A percentile compares a stretch with the other conserved stretches of the same genome.
Conservation (phyloP, 2,888 invertebrate genomes). For the Andrena haemorrhoa region DNA sequence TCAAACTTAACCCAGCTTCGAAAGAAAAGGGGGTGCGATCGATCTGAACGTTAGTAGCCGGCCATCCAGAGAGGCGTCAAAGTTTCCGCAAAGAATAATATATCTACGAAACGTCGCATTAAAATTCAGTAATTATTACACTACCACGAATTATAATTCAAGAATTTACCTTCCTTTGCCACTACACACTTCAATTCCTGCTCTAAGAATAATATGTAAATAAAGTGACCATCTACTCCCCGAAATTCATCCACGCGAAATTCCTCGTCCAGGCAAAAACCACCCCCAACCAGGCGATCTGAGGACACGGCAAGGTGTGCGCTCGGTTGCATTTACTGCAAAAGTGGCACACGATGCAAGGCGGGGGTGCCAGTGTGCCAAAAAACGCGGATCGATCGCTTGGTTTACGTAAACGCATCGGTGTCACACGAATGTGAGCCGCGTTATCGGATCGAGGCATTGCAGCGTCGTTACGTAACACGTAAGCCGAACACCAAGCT, state of each 20-base stretch:
- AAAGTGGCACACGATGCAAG: neutral
- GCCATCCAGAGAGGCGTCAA: neutral
- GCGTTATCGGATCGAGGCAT: slow-evolving; percentile 44
- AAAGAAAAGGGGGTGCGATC: slow-evolving; percentile 29
- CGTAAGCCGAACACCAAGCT: slow-evolving; percentile 50
- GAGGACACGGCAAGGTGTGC: neutral
- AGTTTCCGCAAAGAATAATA: neutral
- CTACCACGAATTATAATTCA: too few species aligned
- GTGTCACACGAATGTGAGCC: slow-evolving; percentile 29
- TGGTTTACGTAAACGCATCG: slow-evolving; percentile 43
- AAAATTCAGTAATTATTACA: too few species aligned
- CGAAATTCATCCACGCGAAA: too few species aligned
- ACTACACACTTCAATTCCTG: too few species aligned
- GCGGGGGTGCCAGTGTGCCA: slow-evolving; percentile 17
- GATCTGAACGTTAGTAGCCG: slow-evolving; percentile 12
- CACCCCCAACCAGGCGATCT: too few species aligned
- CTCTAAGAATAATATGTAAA: too few species aligned
- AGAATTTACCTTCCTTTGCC: too few species aligned
- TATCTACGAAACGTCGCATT: too few species aligned
- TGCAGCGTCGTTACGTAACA: slow-evolving; percentile 50
- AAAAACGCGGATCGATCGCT: slow-evolving; percentile 37
- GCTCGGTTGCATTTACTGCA: neutral
- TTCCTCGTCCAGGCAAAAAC: too few species aligned
- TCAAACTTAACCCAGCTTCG: slow-evolving; percentile 40
- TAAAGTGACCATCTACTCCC: too few species aligned